A percentile compares a stretch with the other conserved stretches of the same genome.
Conservation (phyloP, 1,140 invertebrate species). For the Lamellibrachia luymesi region DNA sequence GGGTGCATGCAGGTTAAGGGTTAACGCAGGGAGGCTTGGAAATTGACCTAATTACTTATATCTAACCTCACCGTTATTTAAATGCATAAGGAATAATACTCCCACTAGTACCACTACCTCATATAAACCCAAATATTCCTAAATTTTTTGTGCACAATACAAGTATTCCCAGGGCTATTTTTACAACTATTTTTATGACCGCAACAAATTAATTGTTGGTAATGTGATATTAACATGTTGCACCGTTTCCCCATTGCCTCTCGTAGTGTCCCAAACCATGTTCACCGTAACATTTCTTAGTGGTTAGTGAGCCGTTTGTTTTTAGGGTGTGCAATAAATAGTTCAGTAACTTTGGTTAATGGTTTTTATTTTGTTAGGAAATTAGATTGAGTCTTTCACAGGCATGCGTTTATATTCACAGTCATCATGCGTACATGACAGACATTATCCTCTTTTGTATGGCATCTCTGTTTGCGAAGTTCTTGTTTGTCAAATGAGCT, state of each 20-base stretch:
- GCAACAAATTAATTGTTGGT: not conserved
- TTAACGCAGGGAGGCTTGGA: not conserved
- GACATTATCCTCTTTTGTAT: not conserved
- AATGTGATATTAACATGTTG: not conserved
- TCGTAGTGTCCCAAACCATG: not conserved
- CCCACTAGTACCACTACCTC: too few species aligned
- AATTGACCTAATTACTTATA: not conserved
- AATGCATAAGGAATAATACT: too few species aligned
- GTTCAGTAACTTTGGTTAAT: not conserved
- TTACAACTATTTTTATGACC: not conserved
- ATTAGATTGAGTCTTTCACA: not conserved
- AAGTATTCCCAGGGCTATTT: not conserved
- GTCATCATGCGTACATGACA: not conserved
- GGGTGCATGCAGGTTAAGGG: not conserved
- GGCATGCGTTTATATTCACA: not conserved
- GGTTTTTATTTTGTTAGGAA: not conserved
- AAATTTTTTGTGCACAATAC: not conserved
- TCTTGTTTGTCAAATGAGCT: not conserved
- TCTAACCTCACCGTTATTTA: too few species aligned
- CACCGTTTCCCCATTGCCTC: not conserved
- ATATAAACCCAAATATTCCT: not conserved
- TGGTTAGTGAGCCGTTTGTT: not conserved
- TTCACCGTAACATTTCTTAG: not conserved
- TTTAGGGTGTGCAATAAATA: not conserved
- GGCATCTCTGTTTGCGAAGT: not conserved